A percentile compares a stretch with the other conserved stretches of the same genome.
Conservation (phyloP, 2,888 invertebrate genomes). For the Leptarthrus brevirostris region DNA sequence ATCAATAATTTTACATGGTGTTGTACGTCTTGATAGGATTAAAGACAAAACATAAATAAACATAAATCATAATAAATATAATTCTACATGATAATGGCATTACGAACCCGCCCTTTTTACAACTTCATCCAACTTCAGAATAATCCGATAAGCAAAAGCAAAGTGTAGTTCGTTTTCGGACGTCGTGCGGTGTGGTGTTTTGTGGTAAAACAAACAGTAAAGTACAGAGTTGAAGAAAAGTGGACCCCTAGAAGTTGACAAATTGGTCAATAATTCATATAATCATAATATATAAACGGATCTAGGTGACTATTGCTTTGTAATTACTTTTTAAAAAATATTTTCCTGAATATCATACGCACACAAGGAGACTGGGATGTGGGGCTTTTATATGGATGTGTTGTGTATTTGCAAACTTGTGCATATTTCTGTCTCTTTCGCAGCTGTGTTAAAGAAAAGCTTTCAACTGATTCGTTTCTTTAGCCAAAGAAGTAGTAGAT, state of each 20-base stretch:
- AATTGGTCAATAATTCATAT: no score
- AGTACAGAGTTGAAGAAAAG: no score
- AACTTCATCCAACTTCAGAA: constrained; percentile 3
- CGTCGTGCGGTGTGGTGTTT: constrained; percentile 38
- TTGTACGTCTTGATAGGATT: no score
- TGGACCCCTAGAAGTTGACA: not conserved
- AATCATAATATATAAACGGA: no score
- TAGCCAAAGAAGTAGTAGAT: not conserved
- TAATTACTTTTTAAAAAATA: constrained; percentile 14
- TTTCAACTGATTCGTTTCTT: not conserved
- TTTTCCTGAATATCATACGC: constrained; percentile 21
- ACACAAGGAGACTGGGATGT: constrained; percentile 11
- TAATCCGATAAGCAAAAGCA: constrained; percentile 35
- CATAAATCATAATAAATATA: no score
- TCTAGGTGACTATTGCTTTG: constrained; percentile 28
- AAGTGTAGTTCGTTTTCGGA: constrained; percentile 40
- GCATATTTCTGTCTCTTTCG: constrained; percentile 1
- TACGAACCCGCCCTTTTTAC: not conserved
- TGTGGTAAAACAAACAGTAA: no score
- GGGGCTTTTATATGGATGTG: not conserved
- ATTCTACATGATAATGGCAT: not conserved
- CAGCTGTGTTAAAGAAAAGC: not conserved
- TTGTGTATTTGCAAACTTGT: constrained; percentile 29
- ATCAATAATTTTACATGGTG: no score
- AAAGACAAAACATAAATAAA: no score